Evolutionary conservation across 2,888 invertebrate species (phyloP).

Genomic region (Diadegma fenestrale): DNA sequence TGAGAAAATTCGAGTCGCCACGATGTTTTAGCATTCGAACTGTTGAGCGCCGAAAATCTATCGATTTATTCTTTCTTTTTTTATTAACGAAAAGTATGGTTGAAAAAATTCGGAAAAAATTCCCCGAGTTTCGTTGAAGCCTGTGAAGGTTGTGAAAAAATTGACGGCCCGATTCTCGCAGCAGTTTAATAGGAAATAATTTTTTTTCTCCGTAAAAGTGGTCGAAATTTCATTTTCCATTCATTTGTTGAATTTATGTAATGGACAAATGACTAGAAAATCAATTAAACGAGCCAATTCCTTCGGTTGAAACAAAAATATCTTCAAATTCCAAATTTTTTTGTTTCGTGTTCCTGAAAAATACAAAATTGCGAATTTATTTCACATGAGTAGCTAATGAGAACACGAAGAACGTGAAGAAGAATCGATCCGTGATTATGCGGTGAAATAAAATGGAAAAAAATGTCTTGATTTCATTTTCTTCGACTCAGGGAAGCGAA

Average conservation of each 20-base stretch:
- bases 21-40: not conserved
- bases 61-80: not conserved
- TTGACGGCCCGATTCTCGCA: no score
- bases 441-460: not conserved
- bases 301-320: no score
- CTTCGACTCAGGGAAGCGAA: conserved; percentile 57
- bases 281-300: no score
- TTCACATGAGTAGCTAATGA: not conserved
- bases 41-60: not conserved
- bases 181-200: no score
- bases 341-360: no score
- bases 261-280: no score
- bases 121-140: no score
- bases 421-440: not conserved
- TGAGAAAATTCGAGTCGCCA: not conserved
- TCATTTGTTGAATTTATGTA: no score
- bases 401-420: not conserved
- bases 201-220: no score
- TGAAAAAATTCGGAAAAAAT: not conserved
- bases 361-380: not conserved
- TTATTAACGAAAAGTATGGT: not conserved
- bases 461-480: not conserved
- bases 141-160: no score
- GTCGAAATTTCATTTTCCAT: no score
- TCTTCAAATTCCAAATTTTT: no score